Base-by-base conservation (phyloP, 1,140 invertebrate genomes). In the Diorhabda elongata region DNA sequence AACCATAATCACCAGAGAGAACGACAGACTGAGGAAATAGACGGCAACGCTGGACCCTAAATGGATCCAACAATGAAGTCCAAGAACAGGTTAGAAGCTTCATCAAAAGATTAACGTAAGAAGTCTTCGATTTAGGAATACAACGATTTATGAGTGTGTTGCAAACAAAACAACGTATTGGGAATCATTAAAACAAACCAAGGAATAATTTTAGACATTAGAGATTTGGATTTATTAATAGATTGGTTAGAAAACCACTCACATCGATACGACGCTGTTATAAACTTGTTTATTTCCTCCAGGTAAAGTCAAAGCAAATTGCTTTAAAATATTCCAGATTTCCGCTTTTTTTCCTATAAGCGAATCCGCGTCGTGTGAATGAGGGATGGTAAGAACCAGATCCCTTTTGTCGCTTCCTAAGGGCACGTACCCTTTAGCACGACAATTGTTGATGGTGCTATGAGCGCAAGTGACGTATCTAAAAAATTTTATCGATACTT, bases 221-320 rank as follows among this genome's bases (percentile, higher is more conserved):
- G 26, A 26, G 26, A 1, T 26, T 26, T 26, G 0, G 26, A 26
- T 26, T 26, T 26, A 26, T 26, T 26, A 26, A 26, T 26, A 26
- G 26, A 26, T 26, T 26, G 26, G 26, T 26, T 26, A 56, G 11
- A 56, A 56, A 7, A 56, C n/a, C 2, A 66, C 69, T 71, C 62
- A 73, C 72, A 73, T 67, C 7, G 72, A 71, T n/a, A 70, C 69
- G 11, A 73, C 72, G 44, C 72, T 73, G 47, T 71, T 73, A 65
- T 73, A 73, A 61, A 73, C 65, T 3, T 73, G 66, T 7, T 66
- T 61, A 4, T 69, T 64, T 57, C 67, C 71, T 68, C 69, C 72
- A 42, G 72, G 72, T 59, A 73, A 68, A 8, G 69, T 71, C 5
- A 58, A 44, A 26, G 72, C 69, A 58, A 73, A 73, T 9, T 73